Evolutionary conservation across 64 coral and sea anemone genomes (phyloP).

Genomic region (Cladopsammia gracilis): DNA sequence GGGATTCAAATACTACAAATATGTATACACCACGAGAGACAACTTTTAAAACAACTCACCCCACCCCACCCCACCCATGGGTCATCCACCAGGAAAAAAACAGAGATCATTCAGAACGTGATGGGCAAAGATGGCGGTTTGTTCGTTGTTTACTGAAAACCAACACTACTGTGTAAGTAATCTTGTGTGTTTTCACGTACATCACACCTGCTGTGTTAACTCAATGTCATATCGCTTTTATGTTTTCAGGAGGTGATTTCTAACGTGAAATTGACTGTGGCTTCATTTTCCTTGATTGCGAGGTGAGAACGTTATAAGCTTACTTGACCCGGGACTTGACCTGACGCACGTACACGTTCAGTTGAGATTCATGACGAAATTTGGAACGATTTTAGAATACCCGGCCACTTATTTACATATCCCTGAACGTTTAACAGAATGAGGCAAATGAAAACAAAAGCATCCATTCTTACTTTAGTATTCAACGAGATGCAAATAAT

Average conservation of each 20-base stretch:
- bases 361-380: too few species aligned
- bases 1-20: too few species aligned
- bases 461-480: too few species aligned
- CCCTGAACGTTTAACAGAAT: too few species aligned
- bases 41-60: not conserved
- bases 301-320: constrained; percentile 24
- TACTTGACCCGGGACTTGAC: too few species aligned
- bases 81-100: not conserved
- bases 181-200: not conserved
- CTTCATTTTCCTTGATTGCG: constrained; percentile 73
- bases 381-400: too few species aligned
- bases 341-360: too few species aligned
- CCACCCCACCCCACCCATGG: not conserved
- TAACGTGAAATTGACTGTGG: constrained; percentile 54
- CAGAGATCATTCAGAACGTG: not conserved
- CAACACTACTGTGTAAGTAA: constrained; percentile 80
- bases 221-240: not conserved
- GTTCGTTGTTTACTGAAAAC: constrained; percentile 72
- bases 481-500: too few species aligned
- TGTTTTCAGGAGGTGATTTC: constrained; percentile 54
- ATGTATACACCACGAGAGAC: too few species aligned
- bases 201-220: not conserved
- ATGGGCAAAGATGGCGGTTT: constrained; percentile 51
- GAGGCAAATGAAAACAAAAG: too few species aligned
- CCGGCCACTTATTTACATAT: too few species aligned